Percentiles rank a stretch among this genome's conserved stretches.
phyloP scores from a whole-genome alignment of 2,888 invertebrate genomes.

The Dasypolia templi region DNA sequence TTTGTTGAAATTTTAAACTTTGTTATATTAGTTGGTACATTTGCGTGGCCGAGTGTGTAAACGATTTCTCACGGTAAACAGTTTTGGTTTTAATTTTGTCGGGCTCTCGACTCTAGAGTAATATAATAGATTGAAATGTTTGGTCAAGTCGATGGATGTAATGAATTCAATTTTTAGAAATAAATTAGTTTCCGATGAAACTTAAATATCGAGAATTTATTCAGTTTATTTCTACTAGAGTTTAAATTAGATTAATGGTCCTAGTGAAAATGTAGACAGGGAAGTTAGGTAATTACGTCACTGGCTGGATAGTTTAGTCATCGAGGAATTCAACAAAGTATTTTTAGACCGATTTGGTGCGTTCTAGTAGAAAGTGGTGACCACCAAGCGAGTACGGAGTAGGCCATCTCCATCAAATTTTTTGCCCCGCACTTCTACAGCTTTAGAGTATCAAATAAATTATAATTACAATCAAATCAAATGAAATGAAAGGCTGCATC shows the following conservation, averaged over 20 bases:
- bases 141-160: background rate
- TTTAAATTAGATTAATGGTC: background rate
- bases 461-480: constrained; percentile 51
- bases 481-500: constrained; percentile 37
- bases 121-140: constrained; percentile 28
- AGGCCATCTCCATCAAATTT: background rate
- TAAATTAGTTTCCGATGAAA: background rate
- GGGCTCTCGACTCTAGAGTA: background rate
- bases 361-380: background rate
- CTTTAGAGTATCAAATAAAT: constrained; percentile 28
- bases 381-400: background rate
- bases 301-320: too few species aligned
- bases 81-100: constrained; percentile 35
- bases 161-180: constrained; percentile 9
- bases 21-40: constrained; percentile 46
- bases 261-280: too few species aligned
- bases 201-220: too few species aligned
- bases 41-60: constrained; percentile 43
- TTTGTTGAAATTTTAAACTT: constrained; percentile 59
- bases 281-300: background rate
- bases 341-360: background rate
- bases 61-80: constrained; percentile 22
- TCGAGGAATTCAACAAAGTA: background rate
- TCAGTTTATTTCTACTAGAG: too few species aligned
- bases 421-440: background rate